Conservation (phyloP, 2,113 vertebrate species). For the Gymnogyps californianus region DNA sequence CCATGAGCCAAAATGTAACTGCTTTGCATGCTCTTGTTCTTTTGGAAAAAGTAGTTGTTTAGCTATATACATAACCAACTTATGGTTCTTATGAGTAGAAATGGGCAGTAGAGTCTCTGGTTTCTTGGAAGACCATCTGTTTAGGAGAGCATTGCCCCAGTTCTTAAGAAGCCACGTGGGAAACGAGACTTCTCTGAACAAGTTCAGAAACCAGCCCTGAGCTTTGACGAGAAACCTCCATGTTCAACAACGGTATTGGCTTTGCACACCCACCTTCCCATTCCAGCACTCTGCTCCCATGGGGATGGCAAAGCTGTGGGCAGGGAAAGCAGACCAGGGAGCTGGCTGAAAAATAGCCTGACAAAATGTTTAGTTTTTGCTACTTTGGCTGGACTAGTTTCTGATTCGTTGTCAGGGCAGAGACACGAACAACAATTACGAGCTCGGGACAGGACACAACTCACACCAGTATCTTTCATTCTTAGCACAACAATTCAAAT, state of each 20-base stretch:
- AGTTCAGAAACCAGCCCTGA: neutral
- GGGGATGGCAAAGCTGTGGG: neutral
- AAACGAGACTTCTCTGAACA: neutral
- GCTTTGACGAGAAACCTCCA: neutral
- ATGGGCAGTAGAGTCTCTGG: neutral
- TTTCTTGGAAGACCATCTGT: neutral
- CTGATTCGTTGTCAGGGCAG: neutral
- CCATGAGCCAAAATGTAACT: neutral
- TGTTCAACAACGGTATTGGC: neutral
- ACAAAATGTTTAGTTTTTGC: neutral
- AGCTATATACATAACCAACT: neutral
- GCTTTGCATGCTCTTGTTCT: neutral
- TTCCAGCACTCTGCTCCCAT: neutral
- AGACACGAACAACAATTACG: accelerated
- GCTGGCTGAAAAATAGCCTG: neutral
- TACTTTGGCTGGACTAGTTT: neutral
- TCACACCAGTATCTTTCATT: neutral
- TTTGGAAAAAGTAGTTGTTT: neutral
- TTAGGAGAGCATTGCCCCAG: neutral
- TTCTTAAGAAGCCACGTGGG: neutral
- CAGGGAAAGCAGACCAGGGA: neutral
- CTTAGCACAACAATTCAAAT: neutral
- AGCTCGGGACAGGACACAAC: neutral
- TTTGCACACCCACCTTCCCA: neutral
- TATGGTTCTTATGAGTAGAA: neutral